Percentiles rank a stretch among this genome's conserved stretches.
These are phyloP conservation scores for Acanthochromis polyacanthus DNA, from an alignment of 2,113 vertebrate species.

Conservation along the genomic window DNA sequence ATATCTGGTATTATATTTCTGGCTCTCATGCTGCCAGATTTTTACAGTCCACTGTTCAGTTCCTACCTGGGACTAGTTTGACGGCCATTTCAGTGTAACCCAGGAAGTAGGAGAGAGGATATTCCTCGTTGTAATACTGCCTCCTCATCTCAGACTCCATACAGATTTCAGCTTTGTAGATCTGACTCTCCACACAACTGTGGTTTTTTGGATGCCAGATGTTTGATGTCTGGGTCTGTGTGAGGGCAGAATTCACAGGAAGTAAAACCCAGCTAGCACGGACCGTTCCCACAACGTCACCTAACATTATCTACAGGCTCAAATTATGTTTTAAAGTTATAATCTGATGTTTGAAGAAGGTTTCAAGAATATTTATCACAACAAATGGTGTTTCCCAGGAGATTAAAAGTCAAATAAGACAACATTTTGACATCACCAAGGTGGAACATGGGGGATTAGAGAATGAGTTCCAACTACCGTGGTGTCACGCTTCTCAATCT, in stretches of 20 bases:
- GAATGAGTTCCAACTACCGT: too few species aligned
- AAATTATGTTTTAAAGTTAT: too few species aligned
- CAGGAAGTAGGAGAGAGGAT: slow-evolving; percentile 82
- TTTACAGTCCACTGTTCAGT: not conserved
- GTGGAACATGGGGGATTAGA: too few species aligned
- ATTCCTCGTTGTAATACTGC: slow-evolving; percentile 74
- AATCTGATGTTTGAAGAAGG: too few species aligned
- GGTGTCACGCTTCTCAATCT: too few species aligned
- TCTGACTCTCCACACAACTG: slow-evolving; percentile 67
- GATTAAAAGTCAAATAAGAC: too few species aligned
- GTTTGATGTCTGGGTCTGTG: slow-evolving; percentile 50
- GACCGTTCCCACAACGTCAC: too few species aligned
- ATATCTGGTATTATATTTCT: not conserved
- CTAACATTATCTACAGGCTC: too few species aligned
- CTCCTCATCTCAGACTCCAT: slow-evolving; percentile 73
- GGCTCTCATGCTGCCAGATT: not conserved
- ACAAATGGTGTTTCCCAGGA: too few species aligned
- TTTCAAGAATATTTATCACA: too few species aligned
- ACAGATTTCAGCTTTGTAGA: slow-evolving; percentile 78
- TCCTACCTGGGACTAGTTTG: slow-evolving; percentile 78
- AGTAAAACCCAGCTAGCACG: too few species aligned
- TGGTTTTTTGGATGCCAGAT: slow-evolving; percentile 52
- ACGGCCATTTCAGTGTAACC: slow-evolving; percentile 74
- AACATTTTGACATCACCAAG: too few species aligned
- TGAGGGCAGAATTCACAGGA: not conserved